Percentiles rank a stretch among this genome's conserved stretches.
These are phyloP conservation scores for Epizoanthus fatuus DNA, from an alignment of 92 coral and sea anemone genomes.

Conservation along the genomic window DNA sequence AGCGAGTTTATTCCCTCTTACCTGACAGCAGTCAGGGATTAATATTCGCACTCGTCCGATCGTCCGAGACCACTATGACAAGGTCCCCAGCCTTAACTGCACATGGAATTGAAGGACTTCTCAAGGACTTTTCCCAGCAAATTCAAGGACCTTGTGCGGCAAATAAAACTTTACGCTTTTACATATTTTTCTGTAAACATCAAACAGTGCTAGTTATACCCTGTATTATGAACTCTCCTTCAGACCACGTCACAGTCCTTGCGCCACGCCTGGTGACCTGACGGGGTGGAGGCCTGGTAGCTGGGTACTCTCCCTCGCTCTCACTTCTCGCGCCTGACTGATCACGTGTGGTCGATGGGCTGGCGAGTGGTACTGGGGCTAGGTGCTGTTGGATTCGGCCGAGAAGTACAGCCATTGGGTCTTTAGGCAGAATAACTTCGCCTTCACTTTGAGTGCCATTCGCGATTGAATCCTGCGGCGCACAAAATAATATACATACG, in stretches of 20 bases:
- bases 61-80: too few species aligned
- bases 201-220: not conserved
- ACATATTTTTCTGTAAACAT: too few species aligned
- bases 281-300: conserved; percentile 9
- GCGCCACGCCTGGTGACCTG: conserved; percentile 36
- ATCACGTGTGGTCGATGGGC: not conserved
- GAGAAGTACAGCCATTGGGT: conserved; percentile 73
- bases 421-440: conserved; percentile 70
- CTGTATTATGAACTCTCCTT: conserved; percentile 7
- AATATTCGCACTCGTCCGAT: too few species aligned
- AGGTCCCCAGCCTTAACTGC: too few species aligned
- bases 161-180: too few species aligned
- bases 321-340: not conserved
- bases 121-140: too few species aligned
- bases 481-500: not conserved
- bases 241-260: conserved; percentile 41
- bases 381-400: conserved; percentile 58
- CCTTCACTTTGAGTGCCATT: conserved; percentile 94
- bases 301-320: conserved; percentile 43
- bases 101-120: too few species aligned
- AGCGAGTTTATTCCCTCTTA: too few species aligned
- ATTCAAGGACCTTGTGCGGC: too few species aligned
- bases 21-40: too few species aligned
- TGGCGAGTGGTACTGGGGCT: conserved; percentile 41
- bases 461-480: conserved; percentile 74